Evolutionary conservation across 2,888 invertebrate species (phyloP), one percentile per base, ranked within the genome.

Genomic region (Acrobeloides nanus): DNA sequence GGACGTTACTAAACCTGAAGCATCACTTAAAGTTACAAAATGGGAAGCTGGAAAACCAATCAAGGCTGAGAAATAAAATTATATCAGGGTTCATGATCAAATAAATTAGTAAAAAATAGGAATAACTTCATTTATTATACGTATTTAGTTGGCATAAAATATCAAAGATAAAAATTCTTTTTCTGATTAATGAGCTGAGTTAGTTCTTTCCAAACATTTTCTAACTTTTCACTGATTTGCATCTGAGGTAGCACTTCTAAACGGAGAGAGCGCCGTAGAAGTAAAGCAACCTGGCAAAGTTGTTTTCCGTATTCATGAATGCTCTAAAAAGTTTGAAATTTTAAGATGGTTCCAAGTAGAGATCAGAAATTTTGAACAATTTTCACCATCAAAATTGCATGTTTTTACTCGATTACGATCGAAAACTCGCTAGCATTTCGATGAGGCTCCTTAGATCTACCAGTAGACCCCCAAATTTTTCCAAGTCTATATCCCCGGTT

Each of bases 261-360:
- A 68, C 84, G 81, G 72, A 85, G 82, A 24, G 85, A 84, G 53
- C 84, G 81, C 38, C 86, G 78, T 51, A 87, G 73, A 12, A 84
- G 82, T 42, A 84, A 76, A 1, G 85, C 83, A 3, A 85, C 85
- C 64, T 83, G 82, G 39, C 85, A 76, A 53, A 86, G 76, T 76
- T 86, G 85, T 65, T 82, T 83, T 15, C 86, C 86, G 67, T 86
- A 87, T 60, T 85, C 84, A 74, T 83, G 85, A 17, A 85, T 85
- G 41, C 84, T 83, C 85, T 86, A 74, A 33, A 75, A 74, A 55
- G 5, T 12, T 17, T 27, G 29, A 5, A 48, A 27, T 40, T 33
- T 15, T 10, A 34, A 20, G 6, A 7, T 10, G 18, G 7, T n/a
- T 5, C 25, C 27, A 25, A 43, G 34, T 31, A 23, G n/a, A n/a